Evolutionary conservation across 2,797 vertebrate species (phyloP), one percentile per base, ranked within the genome.

Genomic region (Pangasius krempfi): DNA sequence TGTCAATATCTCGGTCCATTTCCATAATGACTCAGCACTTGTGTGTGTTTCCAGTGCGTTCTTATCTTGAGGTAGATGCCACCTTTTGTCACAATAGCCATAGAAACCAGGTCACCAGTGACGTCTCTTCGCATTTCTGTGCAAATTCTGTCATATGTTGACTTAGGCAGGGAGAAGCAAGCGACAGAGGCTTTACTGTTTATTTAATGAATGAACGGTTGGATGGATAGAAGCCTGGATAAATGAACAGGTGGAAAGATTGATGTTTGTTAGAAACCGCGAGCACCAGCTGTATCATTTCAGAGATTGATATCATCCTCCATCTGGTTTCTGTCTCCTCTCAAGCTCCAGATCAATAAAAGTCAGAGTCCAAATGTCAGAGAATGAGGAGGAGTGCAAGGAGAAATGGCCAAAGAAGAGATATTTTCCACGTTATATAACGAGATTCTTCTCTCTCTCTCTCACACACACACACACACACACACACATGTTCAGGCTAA

Each of bases 41-140:
- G 52, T 56, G 50, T 56, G 78, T 58, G 75, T 78, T 18, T 79
- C 76, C 76, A 54, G 13, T 40, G 25, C 1, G 18, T 54, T 70
- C n/a, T 87, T 86, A 79, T 82, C 76, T 56, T n/a, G 40, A 72
- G 25, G 84, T 80, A 88, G 89, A 73, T n/a, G 64, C 60, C 78
- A 56, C 44, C 82, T 89, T 82, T 84, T 89, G 78, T 86, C 86
- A 86, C 80, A 25, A 85, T 84, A 44, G 58, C 56, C 75, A 88
- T 89, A 90, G 89, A 75, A 89, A 90, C 66, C 40, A 52, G 79
- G n/a, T 10, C 73, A 27, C 89, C 22, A 22, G 16, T 89, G 83
- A 91, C 78, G 52, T 88, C n/a, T 68, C 16, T 80, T 18, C 1
- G 30, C 27, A 5, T 25, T 33, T 62, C 33, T 64, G 78, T 56